Percentiles rank a stretch among this genome's conserved stretches.
These are phyloP conservation scores for Aplocera efformata DNA, from an alignment of 2,888 invertebrate species.

Conservation along the genomic window DNA sequence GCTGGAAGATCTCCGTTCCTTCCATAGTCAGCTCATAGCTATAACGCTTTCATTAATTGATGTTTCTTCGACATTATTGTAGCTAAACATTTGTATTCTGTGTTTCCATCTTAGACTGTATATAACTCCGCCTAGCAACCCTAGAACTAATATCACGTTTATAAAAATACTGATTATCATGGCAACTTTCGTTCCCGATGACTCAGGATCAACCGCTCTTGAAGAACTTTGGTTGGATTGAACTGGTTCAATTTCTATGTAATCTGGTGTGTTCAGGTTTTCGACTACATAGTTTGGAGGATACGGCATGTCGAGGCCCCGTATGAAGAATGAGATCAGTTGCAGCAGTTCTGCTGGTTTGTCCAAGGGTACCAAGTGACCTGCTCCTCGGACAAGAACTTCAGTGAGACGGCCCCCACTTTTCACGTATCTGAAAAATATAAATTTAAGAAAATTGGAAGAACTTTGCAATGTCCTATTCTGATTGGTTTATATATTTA, in stretches of 20 bases:
- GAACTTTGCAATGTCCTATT: too few species aligned
- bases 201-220: not conserved
- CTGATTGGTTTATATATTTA: too few species aligned
- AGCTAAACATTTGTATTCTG: conserved; percentile 42
- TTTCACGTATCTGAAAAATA: conserved; percentile 72
- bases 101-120: conserved; percentile 45
- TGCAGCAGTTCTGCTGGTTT: conserved; percentile 71
- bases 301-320: conserved; percentile 35
- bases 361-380: conserved; percentile 82
- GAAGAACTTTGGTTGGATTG: not conserved
- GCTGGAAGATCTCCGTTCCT: too few species aligned
- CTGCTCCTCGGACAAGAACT: conserved; percentile 79
- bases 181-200: conserved; percentile 29
- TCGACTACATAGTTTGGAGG: conserved; percentile 35
- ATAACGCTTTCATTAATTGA: conserved; percentile 41
- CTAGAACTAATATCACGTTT: conserved; percentile 47
- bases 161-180: conserved; percentile 50
- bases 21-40: conserved; percentile 30
- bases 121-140: conserved; percentile 37
- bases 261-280: conserved; percentile 29
- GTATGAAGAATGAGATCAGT: conserved; percentile 50
- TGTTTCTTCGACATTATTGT: conserved; percentile 43
- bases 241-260: conserved; percentile 16
- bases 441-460: not conserved
- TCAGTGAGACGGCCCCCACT: conserved; percentile 77